These are phyloP conservation scores for Mamestra brassicae DNA, from an alignment of 2,888 invertebrate genomes.

Conservation along the genomic window DNA sequence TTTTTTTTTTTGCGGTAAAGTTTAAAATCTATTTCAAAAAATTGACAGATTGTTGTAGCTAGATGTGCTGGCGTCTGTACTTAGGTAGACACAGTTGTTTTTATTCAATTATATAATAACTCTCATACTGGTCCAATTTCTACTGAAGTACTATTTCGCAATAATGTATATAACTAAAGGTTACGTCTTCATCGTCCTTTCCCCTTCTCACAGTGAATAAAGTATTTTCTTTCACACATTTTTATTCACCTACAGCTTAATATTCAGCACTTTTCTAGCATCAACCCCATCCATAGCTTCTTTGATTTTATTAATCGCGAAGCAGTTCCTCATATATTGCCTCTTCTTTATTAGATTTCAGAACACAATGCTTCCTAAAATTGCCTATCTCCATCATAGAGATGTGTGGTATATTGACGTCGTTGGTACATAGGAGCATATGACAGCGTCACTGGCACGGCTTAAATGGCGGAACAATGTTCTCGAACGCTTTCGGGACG, in stretches of 20 bases:
- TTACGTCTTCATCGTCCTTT: no score
- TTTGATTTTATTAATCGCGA: background rate
- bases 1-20: no score
- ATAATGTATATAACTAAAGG: no score
- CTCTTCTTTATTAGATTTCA: conserved; percentile 2
- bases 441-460: conserved; percentile 33
- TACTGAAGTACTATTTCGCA: no score
- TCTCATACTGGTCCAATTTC: no score
- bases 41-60: no score
- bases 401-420: conserved; percentile 16
- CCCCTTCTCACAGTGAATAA: no score
- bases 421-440: conserved; percentile 9
- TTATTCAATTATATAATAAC: no score
- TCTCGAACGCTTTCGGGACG: conserved; percentile 40
- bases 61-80: no score
- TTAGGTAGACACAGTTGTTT: background rate
- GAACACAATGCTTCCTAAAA: conserved; percentile 29
- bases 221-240: background rate
- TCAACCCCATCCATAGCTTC: background rate
- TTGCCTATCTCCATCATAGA: conserved; percentile 20
- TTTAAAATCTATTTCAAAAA: no score
- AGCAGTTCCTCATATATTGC: background rate
- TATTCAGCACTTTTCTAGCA: no score
- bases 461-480: conserved; percentile 62
- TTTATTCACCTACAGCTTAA: no score